phyloP scores from a whole-genome alignment of 2,888 invertebrate species.

The Lydus trimaculatus region DNA sequence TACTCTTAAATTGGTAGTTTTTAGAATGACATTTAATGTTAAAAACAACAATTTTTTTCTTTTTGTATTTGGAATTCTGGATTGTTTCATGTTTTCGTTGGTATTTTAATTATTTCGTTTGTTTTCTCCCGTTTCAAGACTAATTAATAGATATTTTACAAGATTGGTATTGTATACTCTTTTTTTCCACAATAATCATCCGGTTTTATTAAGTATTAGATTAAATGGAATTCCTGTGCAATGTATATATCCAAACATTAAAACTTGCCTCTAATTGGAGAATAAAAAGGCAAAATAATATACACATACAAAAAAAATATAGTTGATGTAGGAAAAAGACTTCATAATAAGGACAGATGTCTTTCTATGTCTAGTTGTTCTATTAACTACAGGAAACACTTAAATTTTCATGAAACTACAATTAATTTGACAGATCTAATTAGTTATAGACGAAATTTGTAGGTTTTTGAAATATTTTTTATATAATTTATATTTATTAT shows the following conservation, averaged over 20 bases:
- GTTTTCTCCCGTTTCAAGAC: neutral
- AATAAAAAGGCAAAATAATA: conserved; percentile 16
- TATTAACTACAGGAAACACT: conserved; percentile 19
- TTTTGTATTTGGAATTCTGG: neutral
- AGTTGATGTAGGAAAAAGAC: conserved; percentile 4
- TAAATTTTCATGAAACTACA: conserved; percentile 8
- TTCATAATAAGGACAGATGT: conserved; percentile 24
- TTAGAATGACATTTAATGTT: neutral
- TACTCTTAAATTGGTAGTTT: conserved; percentile 13
- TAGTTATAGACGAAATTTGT: neutral
- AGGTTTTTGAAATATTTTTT: neutral
- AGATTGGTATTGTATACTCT: neutral
- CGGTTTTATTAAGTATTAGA: neutral
- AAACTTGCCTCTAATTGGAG: conserved; percentile 21
- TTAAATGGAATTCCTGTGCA: conserved; percentile 4
- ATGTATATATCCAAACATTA: neutral
- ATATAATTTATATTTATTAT: neutral
- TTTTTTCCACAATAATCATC: neutral
- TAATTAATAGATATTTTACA: conserved; percentile 1
- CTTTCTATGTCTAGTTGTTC: neutral
- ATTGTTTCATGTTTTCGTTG: neutral
- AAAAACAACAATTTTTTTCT: neutral
- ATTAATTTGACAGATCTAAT: conserved; percentile 10
- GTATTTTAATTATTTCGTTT: neutral
- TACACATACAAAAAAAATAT: neutral